Conservation (phyloP, 1,140 invertebrate species). For the Cataglyphis hispanica region DNA sequence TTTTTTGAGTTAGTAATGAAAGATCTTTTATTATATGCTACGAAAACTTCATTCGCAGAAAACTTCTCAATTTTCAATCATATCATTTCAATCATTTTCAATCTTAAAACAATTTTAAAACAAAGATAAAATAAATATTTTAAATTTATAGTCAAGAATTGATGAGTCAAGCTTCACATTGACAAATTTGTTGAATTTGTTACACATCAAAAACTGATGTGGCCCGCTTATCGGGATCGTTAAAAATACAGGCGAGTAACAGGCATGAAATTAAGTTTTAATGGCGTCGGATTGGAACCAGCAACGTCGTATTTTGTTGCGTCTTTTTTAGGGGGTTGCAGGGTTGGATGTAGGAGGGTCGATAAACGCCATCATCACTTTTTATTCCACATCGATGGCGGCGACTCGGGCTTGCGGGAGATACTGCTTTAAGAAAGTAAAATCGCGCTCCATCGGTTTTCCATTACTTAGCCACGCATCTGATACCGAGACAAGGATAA, state of each 20-base stretch:
- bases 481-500: slow-evolving; percentile 45
- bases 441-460: slow-evolving; percentile 68
- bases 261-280: slow-evolving; percentile 73
- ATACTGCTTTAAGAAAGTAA: slow-evolving; percentile 66
- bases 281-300: slow-evolving; percentile 67
- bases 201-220: slow-evolving; percentile 23
- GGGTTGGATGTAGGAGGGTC: slow-evolving; percentile 48
- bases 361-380: slow-evolving; percentile 71
- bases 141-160: slow-evolving; percentile 3
- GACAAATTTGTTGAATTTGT: slow-evolving; percentile 40
- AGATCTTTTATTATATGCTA: not conserved
- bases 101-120: slow-evolving; percentile 1
- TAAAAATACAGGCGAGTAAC: slow-evolving; percentile 71
- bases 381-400: slow-evolving; percentile 66
- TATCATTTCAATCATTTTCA: too few relatives aligned
- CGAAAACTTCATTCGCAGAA: not conserved
- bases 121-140: slow-evolving; percentile 25
- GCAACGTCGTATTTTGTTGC: slow-evolving; percentile 71
- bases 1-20: not conserved
- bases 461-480: slow-evolving; percentile 60
- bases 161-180: slow-evolving; percentile 16
- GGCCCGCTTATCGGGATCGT: slow-evolving; percentile 53
- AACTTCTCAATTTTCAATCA: not conserved
- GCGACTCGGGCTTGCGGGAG: slow-evolving; percentile 60
- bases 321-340: slow-evolving; percentile 60